Evolutionary conservation across 2,797 vertebrate genomes (phyloP).

Genomic region (Crypturellus tataupa): DNA sequence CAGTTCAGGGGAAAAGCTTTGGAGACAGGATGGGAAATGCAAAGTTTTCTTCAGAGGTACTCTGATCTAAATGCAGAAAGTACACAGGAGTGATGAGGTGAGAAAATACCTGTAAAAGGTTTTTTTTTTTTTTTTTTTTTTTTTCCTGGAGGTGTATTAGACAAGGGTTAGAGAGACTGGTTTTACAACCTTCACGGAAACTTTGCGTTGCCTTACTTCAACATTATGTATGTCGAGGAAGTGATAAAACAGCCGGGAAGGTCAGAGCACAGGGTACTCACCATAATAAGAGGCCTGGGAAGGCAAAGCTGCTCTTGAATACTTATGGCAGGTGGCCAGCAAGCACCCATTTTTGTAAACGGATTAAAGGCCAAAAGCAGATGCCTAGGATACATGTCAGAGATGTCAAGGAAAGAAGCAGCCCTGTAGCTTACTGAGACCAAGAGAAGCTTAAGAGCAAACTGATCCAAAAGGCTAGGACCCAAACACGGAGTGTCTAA

Average conservation of each 20-base stretch:
- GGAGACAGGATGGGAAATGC: not conserved
- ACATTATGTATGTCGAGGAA: not conserved
- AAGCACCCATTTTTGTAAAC: slow-evolving; percentile 50
- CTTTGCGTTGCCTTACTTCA: not conserved
- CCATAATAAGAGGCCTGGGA: slow-evolving; percentile 19
- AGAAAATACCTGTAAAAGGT: not conserved
- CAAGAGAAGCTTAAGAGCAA: slow-evolving; percentile 47
- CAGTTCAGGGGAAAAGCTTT: not conserved
- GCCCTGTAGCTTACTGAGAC: slow-evolving; percentile 11
- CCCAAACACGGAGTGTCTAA: not conserved
- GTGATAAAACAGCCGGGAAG: not conserved
- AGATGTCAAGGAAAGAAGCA: slow-evolving; percentile 33
- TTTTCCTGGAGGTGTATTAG: not conserved
- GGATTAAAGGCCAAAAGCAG: slow-evolving; percentile 49
- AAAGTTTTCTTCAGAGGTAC: not conserved
- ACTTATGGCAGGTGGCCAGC: slow-evolving; percentile 19
- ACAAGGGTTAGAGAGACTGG: not conserved
- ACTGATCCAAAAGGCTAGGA: slow-evolving; percentile 31
- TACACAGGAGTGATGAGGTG: not conserved
- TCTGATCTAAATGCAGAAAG: not conserved
- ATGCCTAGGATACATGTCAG: slow-evolving; percentile 36
- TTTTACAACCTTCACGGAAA: not conserved
- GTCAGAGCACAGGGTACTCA: not conserved
- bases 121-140: not conserved
- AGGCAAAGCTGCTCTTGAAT: slow-evolving; percentile 17